phyloP scores from a whole-genome alignment of 2,888 invertebrate genomes.

The Pseudolycoriella hygida region DNA sequence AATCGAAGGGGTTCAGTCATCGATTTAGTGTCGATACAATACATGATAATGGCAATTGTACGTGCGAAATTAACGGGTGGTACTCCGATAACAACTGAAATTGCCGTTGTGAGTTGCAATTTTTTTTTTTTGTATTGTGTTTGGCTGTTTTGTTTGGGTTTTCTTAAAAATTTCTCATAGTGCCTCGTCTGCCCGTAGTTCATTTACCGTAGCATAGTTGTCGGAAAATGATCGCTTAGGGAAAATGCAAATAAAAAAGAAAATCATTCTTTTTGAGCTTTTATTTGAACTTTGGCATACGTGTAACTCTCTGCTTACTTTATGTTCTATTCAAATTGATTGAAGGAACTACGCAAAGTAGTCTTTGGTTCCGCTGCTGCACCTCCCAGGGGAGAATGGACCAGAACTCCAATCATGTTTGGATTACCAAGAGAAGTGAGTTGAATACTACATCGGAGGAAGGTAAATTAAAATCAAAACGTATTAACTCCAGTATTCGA shows the following conservation, averaged over 20 bases:
- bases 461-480: background rate
- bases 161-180: too few relatives aligned
- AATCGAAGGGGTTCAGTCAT: too few relatives aligned
- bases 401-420: constrained; percentile 46
- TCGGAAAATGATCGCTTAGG: too few relatives aligned
- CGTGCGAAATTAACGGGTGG: constrained; percentile 32
- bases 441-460: background rate
- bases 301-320: too few relatives aligned
- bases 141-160: constrained; percentile 2
- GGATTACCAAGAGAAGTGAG: constrained; percentile 29
- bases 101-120: constrained; percentile 38
- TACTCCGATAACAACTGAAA: constrained; percentile 41
- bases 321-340: too few relatives aligned
- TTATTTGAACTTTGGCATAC: too few relatives aligned
- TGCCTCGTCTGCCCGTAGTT: too few relatives aligned
- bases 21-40: too few relatives aligned
- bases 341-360: constrained; percentile 40
- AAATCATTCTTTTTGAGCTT: too few relatives aligned
- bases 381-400: constrained; percentile 55
- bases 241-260: too few relatives aligned
- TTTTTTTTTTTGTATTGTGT: constrained; percentile 2
- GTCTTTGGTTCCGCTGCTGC: constrained; percentile 49
- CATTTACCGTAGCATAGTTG: too few relatives aligned
- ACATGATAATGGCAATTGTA: background rate
- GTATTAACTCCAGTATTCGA: background rate